Percentiles rank a stretch among this genome's conserved stretches.
Evolutionary conservation across 2,888 invertebrate genomes (phyloP).

Genomic region (Aradus depressus): DNA sequence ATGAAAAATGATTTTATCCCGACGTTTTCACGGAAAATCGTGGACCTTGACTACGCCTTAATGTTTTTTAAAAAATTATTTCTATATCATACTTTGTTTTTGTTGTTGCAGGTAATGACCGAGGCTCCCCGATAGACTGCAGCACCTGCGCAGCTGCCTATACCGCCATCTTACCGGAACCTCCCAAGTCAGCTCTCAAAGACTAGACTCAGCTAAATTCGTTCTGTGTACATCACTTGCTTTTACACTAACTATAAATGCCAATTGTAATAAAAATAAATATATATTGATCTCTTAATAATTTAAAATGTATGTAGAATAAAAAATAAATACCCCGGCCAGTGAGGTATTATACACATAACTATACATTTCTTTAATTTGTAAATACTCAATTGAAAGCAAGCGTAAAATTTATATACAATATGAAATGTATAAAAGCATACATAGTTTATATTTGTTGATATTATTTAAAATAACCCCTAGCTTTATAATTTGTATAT

Average conservation of each 20-base stretch:
- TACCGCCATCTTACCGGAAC: slow-evolving; percentile 14
- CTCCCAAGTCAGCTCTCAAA: slow-evolving; percentile 1
- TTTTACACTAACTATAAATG: neutral
- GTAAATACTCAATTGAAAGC: too few species aligned
- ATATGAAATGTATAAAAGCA: too few species aligned
- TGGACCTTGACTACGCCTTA: too few species aligned
- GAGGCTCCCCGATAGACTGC: slow-evolving; percentile 24
- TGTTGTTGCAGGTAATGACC: slow-evolving; percentile 10
- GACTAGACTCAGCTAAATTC: neutral
- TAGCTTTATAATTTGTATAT: too few species aligned
- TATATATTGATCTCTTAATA: neutral
- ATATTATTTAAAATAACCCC: too few species aligned
- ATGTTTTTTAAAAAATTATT: too few species aligned
- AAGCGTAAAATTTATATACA: too few species aligned
- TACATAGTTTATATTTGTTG: too few species aligned
- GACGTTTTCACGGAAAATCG: too few species aligned
- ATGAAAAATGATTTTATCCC: too few species aligned
- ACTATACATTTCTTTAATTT: too few species aligned
- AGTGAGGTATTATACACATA: neutral
- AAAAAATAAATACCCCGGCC: neutral
- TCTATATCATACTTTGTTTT: too few species aligned
- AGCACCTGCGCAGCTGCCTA: slow-evolving; percentile 21
- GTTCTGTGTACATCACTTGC: neutral
- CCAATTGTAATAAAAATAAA: neutral
- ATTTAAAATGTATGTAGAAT: neutral